Conservation (phyloP, 2,797 vertebrate genomes). For the Lithobates sylvaticus region DNA sequence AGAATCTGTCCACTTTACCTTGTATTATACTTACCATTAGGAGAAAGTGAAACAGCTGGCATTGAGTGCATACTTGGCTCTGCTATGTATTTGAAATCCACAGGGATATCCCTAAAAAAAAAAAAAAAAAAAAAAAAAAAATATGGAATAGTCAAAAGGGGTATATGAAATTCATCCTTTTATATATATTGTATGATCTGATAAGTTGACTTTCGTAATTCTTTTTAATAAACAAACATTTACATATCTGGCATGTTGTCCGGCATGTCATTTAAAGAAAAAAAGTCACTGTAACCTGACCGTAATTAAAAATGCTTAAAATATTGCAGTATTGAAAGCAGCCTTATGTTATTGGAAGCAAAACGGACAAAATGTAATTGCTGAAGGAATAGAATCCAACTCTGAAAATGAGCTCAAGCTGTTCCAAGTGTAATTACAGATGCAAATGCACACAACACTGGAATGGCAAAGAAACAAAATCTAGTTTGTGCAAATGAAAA, state of each 20-base stretch:
- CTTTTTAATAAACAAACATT: too few relatives aligned
- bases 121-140: background rate
- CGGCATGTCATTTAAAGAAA: too few relatives aligned
- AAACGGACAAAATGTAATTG: background rate
- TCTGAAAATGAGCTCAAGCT: slow-evolving; percentile 20
- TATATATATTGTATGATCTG: background rate
- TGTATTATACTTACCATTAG: slow-evolving; percentile 86
- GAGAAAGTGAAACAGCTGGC: slow-evolving; percentile 97
- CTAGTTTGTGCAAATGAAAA: slow-evolving; percentile 12
- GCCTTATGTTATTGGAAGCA: background rate
- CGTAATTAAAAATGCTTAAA: background rate
- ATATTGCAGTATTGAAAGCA: background rate
- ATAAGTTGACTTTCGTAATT: background rate
- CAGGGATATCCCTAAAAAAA: slow-evolving; percentile 94
- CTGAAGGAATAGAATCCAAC: background rate
- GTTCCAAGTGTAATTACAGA: slow-evolving; percentile 14
- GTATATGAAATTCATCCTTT: too few relatives aligned
- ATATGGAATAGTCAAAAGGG: background rate
- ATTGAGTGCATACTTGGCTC: slow-evolving; percentile 99
- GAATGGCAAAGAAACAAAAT: slow-evolving; percentile 13
- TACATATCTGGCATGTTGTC: too few relatives aligned
- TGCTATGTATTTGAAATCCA: slow-evolving; percentile 99
- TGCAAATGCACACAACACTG: slow-evolving; percentile 25
- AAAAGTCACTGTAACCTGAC: too few relatives aligned
- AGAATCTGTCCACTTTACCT: background rate